Percentiles rank a stretch among this genome's conserved stretches.
Evolutionary conservation across 1,140 invertebrate species (phyloP).

Genomic region (Aphis craccivora): DNA sequence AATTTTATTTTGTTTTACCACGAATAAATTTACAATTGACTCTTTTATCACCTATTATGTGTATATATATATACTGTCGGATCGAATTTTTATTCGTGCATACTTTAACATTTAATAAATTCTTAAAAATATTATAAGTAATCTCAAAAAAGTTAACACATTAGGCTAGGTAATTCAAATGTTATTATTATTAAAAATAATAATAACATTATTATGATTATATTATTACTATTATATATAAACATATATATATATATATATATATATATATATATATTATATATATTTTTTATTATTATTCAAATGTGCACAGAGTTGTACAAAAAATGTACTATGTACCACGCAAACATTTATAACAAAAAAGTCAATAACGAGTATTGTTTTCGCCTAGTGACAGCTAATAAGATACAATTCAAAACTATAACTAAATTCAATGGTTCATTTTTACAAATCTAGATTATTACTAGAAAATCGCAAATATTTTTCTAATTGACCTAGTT

Average conservation of each 20-base stretch:
- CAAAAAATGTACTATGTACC: too few relatives aligned
- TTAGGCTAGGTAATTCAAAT: too few relatives aligned
- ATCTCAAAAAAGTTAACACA: background rate
- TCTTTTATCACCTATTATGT: too few relatives aligned
- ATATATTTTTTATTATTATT: too few relatives aligned
- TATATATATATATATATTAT: too few relatives aligned
- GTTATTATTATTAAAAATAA: too few relatives aligned
- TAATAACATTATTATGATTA: too few relatives aligned
- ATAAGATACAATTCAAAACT: background rate
- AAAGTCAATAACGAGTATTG: background rate
- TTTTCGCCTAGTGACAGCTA: background rate
- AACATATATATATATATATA: too few relatives aligned
- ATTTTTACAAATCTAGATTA: slow-evolving; percentile 9
- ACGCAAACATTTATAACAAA: background rate
- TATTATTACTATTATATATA: too few relatives aligned
- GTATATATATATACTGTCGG: too few relatives aligned
- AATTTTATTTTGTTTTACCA: too few relatives aligned
- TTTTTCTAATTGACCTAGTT: slow-evolving; percentile 40
- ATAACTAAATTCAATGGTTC: background rate
- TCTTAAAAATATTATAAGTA: background rate
- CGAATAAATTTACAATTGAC: too few relatives aligned
- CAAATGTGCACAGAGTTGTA: background rate
- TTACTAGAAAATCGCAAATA: slow-evolving; percentile 13
- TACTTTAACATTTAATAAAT: background rate
- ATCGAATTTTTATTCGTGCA: background rate